These are phyloP conservation scores for Abscondita cerata DNA, from an alignment of 2,888 invertebrate species.

Conservation along the genomic window DNA sequence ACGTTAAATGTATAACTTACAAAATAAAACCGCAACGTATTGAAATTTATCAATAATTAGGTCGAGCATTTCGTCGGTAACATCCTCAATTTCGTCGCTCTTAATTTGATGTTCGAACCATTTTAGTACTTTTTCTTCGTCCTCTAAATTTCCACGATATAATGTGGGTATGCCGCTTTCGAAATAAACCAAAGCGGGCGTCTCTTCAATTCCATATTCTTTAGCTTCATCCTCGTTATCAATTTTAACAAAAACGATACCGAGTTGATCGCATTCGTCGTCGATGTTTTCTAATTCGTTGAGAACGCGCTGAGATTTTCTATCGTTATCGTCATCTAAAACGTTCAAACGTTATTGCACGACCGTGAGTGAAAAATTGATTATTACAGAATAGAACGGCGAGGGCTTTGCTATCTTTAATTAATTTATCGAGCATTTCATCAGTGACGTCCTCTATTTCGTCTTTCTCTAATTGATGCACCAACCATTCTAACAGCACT, in stretches of 20 bases:
- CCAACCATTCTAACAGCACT: constrained; percentile 86
- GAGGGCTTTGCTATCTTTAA: constrained; percentile 87
- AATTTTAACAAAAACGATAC: constrained; percentile 91
- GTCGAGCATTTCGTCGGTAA: constrained; percentile 93
- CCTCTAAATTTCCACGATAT: constrained; percentile 85
- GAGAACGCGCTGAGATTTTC: constrained; percentile 83
- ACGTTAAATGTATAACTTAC: constrained; percentile 65
- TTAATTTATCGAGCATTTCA: constrained; percentile 89
- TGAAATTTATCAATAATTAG: constrained; percentile 87
- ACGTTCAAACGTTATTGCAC: constrained; percentile 21
- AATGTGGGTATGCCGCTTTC: constrained; percentile 77
- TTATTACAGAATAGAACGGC: constrained; percentile 90
- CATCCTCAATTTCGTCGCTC: constrained; percentile 91
- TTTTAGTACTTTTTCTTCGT: constrained; percentile 85
- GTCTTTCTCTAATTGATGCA: constrained; percentile 87
- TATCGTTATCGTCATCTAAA: constrained; percentile 87
- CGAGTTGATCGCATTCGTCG: constrained; percentile 88
- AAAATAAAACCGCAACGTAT: constrained; percentile 89
- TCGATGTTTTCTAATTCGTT: constrained; percentile 93
- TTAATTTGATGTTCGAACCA: constrained; percentile 88
- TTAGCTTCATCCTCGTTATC: constrained; percentile 89
- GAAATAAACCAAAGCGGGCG: constrained; percentile 85
- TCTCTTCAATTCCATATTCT: constrained; percentile 89
- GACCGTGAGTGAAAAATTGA: background rate
- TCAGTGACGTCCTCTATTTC: constrained; percentile 95